phyloP scores from a whole-genome alignment of 2,888 invertebrate genomes.

The Fragum sueziense region DNA sequence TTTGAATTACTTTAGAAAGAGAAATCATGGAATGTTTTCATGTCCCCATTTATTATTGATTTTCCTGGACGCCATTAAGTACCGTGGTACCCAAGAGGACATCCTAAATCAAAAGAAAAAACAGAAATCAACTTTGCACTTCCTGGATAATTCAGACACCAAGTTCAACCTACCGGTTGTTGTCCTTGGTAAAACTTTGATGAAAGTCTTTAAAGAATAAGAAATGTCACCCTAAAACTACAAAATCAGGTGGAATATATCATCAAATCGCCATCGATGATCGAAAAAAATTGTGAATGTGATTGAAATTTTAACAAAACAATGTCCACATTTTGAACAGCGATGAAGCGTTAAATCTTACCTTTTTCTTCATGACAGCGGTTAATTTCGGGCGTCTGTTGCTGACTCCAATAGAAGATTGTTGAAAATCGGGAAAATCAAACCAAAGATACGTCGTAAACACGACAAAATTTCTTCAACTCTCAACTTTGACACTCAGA shows the following conservation, averaged over 20 bases:
- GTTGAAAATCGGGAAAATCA: not conserved
- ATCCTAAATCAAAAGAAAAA: too few species aligned
- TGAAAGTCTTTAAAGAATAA: not conserved
- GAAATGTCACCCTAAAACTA: not conserved
- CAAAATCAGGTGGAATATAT: not conserved
- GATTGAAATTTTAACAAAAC: not conserved
- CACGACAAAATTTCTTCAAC: not conserved
- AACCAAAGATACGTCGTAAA: not conserved
- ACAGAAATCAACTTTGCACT: too few species aligned
- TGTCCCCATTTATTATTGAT: too few species aligned
- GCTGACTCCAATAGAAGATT: too few species aligned
- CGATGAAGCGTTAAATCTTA: not conserved
- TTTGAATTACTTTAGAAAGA: too few species aligned
- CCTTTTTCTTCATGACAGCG: slow-evolving; percentile 11
- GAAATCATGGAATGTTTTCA: too few species aligned
- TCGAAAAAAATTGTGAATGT: not conserved
- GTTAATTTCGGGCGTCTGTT: not conserved
- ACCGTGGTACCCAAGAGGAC: too few species aligned
- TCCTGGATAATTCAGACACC: too few species aligned
- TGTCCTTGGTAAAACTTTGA: not conserved
- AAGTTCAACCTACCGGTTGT: too few species aligned
- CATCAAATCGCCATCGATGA: not conserved
- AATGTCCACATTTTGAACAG: not conserved
- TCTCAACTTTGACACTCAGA: slow-evolving; percentile 14
- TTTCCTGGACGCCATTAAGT: too few species aligned